A percentile compares a stretch with the other conserved stretches of the same genome.
Conservation (phyloP, 2,113 vertebrate genomes). For the Corythornis madagascariensis region DNA sequence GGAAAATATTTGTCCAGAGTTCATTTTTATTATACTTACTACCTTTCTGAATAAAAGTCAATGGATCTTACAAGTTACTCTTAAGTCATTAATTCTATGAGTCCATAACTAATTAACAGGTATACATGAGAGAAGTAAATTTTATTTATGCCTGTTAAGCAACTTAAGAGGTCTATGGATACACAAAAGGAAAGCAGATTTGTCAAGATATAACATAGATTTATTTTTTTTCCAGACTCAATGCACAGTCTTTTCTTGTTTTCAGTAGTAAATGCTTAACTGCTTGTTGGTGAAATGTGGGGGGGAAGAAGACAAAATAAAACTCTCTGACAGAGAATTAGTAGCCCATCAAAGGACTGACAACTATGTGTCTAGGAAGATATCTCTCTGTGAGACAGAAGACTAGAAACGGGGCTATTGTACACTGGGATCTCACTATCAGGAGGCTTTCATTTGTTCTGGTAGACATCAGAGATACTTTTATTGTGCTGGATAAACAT, state of each 20-base stretch:
- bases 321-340: background rate
- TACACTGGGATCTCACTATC: background rate
- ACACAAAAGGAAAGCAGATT: background rate
- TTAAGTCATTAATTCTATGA: background rate
- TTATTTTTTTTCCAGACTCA: background rate
- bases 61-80: background rate
- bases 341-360: background rate
- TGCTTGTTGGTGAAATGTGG: background rate
- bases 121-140: background rate
- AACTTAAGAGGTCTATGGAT: background rate
- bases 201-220: background rate
- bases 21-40: background rate
- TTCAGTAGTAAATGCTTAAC: background rate
- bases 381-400: background rate
- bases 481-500: background rate
- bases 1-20: background rate
- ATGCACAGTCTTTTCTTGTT: background rate
- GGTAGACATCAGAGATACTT: background rate
- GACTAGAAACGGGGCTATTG: background rate
- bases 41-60: background rate
- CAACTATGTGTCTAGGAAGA: background rate
- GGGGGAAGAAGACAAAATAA: background rate
- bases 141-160: background rate
- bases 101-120: background rate
- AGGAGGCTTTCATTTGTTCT: background rate